Percentiles rank a stretch among this genome's conserved stretches.
Conservation (phyloP, 1,140 invertebrate species). For the Sarcophaga bullata region DNA sequence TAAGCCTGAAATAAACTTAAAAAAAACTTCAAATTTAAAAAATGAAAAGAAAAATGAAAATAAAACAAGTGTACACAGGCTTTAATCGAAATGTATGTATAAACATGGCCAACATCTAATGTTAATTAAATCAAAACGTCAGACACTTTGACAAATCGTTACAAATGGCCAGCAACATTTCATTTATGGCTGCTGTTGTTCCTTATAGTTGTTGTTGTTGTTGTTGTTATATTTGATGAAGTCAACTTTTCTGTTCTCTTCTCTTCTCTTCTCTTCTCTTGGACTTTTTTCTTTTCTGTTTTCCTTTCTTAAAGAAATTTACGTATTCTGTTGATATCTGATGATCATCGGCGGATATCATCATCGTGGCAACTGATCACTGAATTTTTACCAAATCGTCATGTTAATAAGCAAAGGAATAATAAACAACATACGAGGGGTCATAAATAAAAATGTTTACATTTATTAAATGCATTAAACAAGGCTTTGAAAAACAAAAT, state of each 20-base stretch:
- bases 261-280: no score
- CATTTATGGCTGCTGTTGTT: slow-evolving; percentile 11
- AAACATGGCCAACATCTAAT: slow-evolving; percentile 21
- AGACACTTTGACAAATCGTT: slow-evolving; percentile 42
- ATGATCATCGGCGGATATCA: not conserved
- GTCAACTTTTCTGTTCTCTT: not conserved
- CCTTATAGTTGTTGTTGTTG: not conserved
- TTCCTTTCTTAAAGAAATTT: not conserved
- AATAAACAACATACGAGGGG: not conserved
- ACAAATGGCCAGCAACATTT: slow-evolving; percentile 36
- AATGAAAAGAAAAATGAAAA: not conserved
- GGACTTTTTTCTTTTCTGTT: not conserved
- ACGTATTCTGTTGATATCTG: not conserved
- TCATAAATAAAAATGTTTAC: not conserved
- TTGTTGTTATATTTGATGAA: no score
- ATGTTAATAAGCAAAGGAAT: not conserved
- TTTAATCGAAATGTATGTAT: not conserved
- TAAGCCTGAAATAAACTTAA: not conserved
- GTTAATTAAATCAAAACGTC: slow-evolving; percentile 41
- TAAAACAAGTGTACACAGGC: no score
- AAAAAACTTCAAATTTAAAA: not conserved
- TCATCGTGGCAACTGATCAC: not conserved
- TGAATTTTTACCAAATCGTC: not conserved
- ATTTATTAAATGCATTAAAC: not conserved
- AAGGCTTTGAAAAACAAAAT: no score